These are phyloP conservation scores for Apotomis turbidana DNA, from an alignment of 2,888 invertebrate species.

Conservation along the genomic window DNA sequence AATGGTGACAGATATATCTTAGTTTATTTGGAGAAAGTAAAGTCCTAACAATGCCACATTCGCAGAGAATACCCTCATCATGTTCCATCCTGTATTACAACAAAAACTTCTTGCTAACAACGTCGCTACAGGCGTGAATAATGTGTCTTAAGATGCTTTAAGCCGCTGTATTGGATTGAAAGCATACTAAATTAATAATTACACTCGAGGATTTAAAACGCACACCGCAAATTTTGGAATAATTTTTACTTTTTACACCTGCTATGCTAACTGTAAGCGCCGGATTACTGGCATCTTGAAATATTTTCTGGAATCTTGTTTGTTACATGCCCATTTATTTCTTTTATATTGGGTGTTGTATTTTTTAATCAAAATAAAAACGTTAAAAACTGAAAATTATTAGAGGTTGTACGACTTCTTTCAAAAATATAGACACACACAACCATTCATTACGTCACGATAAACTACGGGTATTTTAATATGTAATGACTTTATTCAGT, in stretches of 20 bases:
- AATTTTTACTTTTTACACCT: conserved; percentile 57
- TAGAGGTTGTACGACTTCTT: no score
- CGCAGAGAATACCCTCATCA: no score
- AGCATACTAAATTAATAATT: conserved; percentile 80
- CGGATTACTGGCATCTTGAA: conserved; percentile 11
- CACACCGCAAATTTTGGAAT: conserved; percentile 47
- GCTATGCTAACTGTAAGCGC: conserved; percentile 41
- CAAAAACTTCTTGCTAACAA: conserved; percentile 74
- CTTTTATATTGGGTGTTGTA: no score
- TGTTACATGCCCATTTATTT: background rate
- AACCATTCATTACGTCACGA: no score
- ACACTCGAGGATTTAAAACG: conserved; percentile 58
- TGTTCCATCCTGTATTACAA: conserved; percentile 39
- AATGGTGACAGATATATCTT: no score
- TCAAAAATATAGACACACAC: no score
- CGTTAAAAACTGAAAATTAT: no score
- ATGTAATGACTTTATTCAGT: no score
- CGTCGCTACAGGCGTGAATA: conserved; percentile 75
- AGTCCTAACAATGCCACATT: no score
- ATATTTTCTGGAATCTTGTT: background rate
- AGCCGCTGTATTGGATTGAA: conserved; percentile 73
- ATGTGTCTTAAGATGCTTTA: conserved; percentile 59
- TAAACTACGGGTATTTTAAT: no score
- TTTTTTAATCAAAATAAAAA: no score
- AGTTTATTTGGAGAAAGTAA: no score